A percentile compares a stretch with the other conserved stretches of the same genome.
Evolutionary conservation across 2,888 invertebrate genomes (phyloP).

Genomic region (Abrostola tripartita): DNA sequence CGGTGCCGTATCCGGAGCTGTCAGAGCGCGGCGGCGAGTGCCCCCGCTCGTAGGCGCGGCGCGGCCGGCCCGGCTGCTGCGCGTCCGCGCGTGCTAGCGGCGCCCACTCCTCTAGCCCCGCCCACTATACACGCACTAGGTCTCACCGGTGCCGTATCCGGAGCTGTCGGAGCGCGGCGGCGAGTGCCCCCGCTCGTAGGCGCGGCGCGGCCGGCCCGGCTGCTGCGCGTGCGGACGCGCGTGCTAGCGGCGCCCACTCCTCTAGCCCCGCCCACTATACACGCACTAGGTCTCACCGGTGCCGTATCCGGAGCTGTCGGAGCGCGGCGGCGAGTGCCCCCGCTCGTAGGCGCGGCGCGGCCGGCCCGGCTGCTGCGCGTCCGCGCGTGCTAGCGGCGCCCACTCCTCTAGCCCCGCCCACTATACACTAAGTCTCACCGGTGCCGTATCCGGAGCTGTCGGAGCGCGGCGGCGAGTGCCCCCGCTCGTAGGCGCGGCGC

Average conservation of each 20-base stretch:
- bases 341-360: constrained; percentile 92
- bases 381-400: constrained; percentile 74
- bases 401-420: constrained; percentile 65
- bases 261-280: constrained; percentile 66
- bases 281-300: constrained; percentile 94
- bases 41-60: constrained; percentile 92
- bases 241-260: constrained; percentile 72
- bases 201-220: constrained; percentile 88
- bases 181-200: constrained; percentile 93
- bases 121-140: no score
- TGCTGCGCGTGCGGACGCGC: constrained; percentile 85
- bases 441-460: constrained; percentile 96
- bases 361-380: constrained; percentile 84
- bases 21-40: constrained; percentile 94
- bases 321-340: constrained; percentile 93
- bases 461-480: constrained; percentile 93
- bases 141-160: constrained; percentile 94
- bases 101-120: constrained; percentile 69
- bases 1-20: constrained; percentile 95
- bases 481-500: constrained; percentile 91
- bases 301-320: constrained; percentile 95
- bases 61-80: constrained; percentile 86
- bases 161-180: constrained; percentile 94
- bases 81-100: constrained; percentile 79
- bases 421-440: constrained; percentile 91